A percentile compares a stretch with the other conserved stretches of the same genome.
phyloP scores from a whole-genome alignment of 2,888 invertebrate genomes.

The Coenonympha glycerion region DNA sequence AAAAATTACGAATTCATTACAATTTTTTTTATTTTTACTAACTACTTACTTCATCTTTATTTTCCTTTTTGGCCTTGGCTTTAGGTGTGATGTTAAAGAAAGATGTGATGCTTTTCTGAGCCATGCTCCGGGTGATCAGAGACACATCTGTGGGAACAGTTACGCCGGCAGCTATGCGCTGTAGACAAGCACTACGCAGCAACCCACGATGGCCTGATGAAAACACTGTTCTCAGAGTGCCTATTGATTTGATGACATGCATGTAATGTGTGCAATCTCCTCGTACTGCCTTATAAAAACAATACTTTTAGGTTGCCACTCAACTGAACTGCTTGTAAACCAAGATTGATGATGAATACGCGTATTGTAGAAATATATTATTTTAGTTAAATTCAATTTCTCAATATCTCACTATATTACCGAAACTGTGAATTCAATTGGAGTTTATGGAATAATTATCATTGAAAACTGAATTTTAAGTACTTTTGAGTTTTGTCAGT shows the following conservation, averaged over 20 bases:
- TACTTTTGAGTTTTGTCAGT: too few relatives aligned
- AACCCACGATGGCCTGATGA: not conserved
- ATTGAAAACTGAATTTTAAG: too few relatives aligned
- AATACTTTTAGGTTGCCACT: not conserved
- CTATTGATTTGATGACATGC: constrained; percentile 8
- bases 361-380: too few relatives aligned
- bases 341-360: too few relatives aligned
- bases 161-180: too few relatives aligned
- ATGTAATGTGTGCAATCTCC: not conserved
- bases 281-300: too few relatives aligned
- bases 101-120: constrained; percentile 66
- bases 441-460: too few relatives aligned
- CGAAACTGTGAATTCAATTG: too few relatives aligned
- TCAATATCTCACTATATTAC: too few relatives aligned
- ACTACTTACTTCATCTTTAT: constrained; percentile 15
- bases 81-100: constrained; percentile 62
- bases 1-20: too few relatives aligned
- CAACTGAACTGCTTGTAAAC: too few relatives aligned
- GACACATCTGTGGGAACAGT: constrained; percentile 15
- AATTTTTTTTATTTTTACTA: not conserved
- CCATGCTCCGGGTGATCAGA: constrained; percentile 42
- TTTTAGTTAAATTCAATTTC: too few relatives aligned
- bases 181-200: not conserved
- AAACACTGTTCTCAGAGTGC: constrained; percentile 11
- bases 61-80: constrained; percentile 22